These are phyloP conservation scores for Amazona ochrocephala DNA, from an alignment of 2,797 vertebrate genomes.

Conservation along the genomic window DNA sequence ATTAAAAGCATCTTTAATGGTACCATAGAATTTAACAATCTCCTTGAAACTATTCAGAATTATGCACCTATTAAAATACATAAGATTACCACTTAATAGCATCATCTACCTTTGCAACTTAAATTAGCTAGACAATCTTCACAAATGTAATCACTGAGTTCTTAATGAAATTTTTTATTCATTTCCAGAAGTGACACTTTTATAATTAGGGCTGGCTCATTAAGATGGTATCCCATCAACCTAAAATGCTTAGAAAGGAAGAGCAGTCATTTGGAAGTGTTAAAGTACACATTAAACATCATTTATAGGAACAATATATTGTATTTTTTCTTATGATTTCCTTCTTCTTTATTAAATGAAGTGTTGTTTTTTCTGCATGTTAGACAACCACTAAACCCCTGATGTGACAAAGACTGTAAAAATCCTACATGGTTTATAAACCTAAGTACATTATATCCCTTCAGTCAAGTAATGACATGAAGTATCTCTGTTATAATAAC, in stretches of 20 bases:
- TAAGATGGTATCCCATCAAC: constrained; percentile 4
- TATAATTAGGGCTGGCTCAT: constrained; percentile 42
- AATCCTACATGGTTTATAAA: not conserved
- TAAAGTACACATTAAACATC: not conserved
- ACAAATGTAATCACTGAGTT: constrained; percentile 36
- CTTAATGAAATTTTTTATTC: constrained; percentile 33
- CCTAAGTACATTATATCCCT: not conserved
- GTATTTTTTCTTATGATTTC: not conserved
- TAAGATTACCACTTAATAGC: constrained; percentile 19
- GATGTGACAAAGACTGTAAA: not conserved
- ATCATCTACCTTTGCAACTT: constrained; percentile 25
- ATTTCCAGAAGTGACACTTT: constrained; percentile 37
- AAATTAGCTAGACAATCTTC: constrained; percentile 38
- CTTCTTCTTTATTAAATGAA: not conserved
- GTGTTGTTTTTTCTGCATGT: not conserved
- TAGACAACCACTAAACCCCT: not conserved
- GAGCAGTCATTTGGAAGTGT: not conserved
- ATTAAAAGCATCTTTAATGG: not conserved
- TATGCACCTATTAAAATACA: constrained; percentile 63
- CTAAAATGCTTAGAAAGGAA: constrained; percentile 29
- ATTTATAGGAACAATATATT: not conserved
- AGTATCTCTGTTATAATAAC: not conserved
- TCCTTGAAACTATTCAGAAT: constrained; percentile 30
- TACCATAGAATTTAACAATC: not conserved
- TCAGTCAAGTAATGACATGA: not conserved